A percentile compares a stretch with the other conserved stretches of the same genome.
Conservation (phyloP, 2,888 invertebrate species). For the Diogma glabrata region DNA sequence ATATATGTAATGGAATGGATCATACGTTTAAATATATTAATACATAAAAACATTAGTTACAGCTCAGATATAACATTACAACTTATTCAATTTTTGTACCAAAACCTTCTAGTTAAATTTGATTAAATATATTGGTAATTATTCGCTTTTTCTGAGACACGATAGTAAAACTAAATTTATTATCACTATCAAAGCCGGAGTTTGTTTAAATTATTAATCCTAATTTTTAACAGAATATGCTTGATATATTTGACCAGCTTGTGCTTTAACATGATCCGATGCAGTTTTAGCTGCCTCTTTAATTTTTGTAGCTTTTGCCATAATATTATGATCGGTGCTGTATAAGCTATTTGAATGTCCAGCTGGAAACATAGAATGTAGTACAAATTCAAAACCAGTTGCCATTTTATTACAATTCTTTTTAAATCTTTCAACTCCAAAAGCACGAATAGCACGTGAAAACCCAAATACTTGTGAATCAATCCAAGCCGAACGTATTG, state of each 20-base stretch:
- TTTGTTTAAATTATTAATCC: too few species aligned
- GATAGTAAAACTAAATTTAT: too few species aligned
- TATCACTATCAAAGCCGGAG: too few species aligned
- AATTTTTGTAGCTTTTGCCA: slow-evolving; percentile 41
- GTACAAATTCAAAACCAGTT: slow-evolving; percentile 71
- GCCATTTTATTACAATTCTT: slow-evolving; percentile 76
- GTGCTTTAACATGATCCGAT: slow-evolving; percentile 63
- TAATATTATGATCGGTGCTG: slow-evolving; percentile 28
- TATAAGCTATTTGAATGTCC: slow-evolving; percentile 32
- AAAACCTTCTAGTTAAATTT: too few species aligned
- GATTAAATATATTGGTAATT: too few species aligned
- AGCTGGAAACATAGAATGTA: slow-evolving; percentile 58
- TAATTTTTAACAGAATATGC: slow-evolving; percentile 35
- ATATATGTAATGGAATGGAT: too few species aligned
- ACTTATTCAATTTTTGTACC: too few species aligned
- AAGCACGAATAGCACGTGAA: slow-evolving; percentile 75
- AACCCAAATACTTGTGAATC: slow-evolving; percentile 83
- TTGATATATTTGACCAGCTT: slow-evolving; percentile 33
- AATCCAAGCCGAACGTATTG: slow-evolving; percentile 75
- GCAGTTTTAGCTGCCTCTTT: slow-evolving; percentile 72
- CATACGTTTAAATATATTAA: too few species aligned
- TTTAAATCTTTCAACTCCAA: slow-evolving; percentile 80
- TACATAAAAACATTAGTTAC: too few species aligned
- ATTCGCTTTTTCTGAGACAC: too few species aligned
- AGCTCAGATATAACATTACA: too few species aligned